Percentiles rank a stretch among this genome's conserved stretches.
Evolutionary conservation across 2,888 invertebrate genomes (phyloP).

Genomic region (Lasioglossum pauxillum): DNA sequence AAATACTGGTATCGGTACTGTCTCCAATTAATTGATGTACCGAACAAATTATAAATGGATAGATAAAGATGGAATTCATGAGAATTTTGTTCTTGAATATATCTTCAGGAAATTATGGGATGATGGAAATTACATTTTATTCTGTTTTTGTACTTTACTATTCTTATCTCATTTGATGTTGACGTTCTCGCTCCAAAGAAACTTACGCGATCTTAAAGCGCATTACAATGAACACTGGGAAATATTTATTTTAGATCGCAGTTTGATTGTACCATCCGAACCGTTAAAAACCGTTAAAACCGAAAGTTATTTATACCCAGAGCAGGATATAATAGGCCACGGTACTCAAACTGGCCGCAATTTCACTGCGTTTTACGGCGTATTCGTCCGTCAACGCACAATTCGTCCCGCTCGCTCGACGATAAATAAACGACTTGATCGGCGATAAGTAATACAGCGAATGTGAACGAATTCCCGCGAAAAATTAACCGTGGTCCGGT

Average conservation of each 20-base stretch:
- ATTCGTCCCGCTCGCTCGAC: background rate
- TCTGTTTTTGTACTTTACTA: background rate
- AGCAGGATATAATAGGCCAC: background rate
- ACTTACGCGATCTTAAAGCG: slow-evolving; percentile 4
- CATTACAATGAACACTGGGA: background rate
- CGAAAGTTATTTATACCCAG: slow-evolving; percentile 9
- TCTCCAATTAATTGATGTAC: too few relatives aligned
- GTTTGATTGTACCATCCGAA: background rate
- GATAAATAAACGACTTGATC: background rate
- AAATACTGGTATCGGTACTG: background rate
- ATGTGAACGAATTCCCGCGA: background rate
- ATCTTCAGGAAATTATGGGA: too few relatives aligned
- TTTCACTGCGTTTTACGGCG: slow-evolving; percentile 10
- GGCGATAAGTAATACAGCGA: background rate
- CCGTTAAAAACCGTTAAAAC: too few relatives aligned
- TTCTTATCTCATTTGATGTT: background rate
- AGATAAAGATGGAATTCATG: too few relatives aligned
- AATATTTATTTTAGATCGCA: background rate
- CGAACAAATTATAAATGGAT: too few relatives aligned
- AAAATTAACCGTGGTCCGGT: background rate
- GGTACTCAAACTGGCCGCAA: background rate
- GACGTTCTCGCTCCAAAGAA: background rate
- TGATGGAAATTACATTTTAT: too few relatives aligned
- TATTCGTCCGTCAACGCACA: background rate
- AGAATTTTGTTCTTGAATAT: background rate